Evolutionary conservation across 2,113 vertebrate genomes (phyloP).

Genomic region (Eurypyga helias): DNA sequence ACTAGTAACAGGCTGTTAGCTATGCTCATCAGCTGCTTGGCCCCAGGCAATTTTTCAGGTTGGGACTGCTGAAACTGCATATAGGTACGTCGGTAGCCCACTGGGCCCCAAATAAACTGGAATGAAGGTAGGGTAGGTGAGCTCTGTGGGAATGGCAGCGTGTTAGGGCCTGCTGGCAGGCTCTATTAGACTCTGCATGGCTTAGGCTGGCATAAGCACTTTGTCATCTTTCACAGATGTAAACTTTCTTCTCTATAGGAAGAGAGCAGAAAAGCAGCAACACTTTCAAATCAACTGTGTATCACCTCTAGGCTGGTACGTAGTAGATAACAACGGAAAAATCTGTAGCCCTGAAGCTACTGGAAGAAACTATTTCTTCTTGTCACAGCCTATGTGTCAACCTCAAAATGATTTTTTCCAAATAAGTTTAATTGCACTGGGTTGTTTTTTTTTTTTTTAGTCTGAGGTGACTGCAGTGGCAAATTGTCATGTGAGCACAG

Average conservation of each 20-base stretch:
- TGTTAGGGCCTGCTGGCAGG: too few species aligned
- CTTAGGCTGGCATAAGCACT: not conserved
- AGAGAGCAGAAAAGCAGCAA: not conserved
- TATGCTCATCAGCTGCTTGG: not conserved
- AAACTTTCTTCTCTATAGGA: not conserved
- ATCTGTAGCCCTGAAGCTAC: not conserved
- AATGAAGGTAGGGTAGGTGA: not conserved
- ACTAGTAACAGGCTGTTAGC: not conserved
- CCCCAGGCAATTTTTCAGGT: not conserved
- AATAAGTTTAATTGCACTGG: rapidly evolving
- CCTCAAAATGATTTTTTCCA: not conserved
- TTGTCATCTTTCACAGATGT: not conserved
- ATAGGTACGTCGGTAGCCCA: rapidly evolving
- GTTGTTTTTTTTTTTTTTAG: not conserved
- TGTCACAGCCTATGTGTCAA: not conserved
- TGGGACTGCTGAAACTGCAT: not conserved
- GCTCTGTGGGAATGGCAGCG: rapidly evolving
- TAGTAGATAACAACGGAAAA: rapidly evolving
- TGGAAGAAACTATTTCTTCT: not conserved
- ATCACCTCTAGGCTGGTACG: not conserved
- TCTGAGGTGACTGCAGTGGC: rapidly evolving
- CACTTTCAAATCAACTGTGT: not conserved
- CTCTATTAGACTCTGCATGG: not conserved
- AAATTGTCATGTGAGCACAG: rapidly evolving
- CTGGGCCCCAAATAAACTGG: not conserved